A percentile compares a stretch with the other conserved stretches of the same genome.
Evolutionary conservation across 92 coral and sea anemone species (phyloP).

Genomic region (Paragorgia papillata): DNA sequence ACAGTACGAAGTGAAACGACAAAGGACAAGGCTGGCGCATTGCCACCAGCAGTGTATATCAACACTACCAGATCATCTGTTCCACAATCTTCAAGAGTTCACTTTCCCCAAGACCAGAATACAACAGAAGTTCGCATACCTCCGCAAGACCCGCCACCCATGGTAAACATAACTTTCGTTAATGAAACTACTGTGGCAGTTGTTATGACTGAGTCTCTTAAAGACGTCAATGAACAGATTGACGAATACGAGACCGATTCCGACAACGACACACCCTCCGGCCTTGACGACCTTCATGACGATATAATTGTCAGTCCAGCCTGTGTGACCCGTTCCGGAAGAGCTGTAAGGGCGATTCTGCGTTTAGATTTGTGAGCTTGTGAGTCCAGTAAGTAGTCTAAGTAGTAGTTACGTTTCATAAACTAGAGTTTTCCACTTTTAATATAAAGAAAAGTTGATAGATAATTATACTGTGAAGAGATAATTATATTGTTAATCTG

Average conservation of each 20-base stretch:
- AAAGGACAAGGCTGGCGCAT: slow-evolving; percentile 48
- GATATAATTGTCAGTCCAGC: background rate
- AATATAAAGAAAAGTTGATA: no score
- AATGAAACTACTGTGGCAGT: slow-evolving; percentile 6
- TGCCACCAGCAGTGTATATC: slow-evolving; percentile 41
- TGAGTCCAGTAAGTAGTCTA: no score
- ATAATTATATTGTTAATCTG: no score
- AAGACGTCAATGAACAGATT: slow-evolving; percentile 10
- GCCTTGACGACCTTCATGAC: background rate
- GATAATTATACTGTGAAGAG: no score
- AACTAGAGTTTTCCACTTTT: no score
- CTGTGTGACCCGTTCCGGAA: slow-evolving; percentile 39
- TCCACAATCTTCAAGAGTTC: background rate
- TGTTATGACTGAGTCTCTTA: background rate
- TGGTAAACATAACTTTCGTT: slow-evolving; percentile 7
- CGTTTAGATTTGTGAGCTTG: slow-evolving; percentile 34
- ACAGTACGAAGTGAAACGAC: slow-evolving; percentile 49
- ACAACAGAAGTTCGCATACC: slow-evolving; percentile 16
- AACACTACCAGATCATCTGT: slow-evolving; percentile 17
- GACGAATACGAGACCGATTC: slow-evolving; percentile 31
- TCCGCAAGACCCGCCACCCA: background rate
- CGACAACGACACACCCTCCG: slow-evolving; percentile 6
- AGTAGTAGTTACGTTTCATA: no score
- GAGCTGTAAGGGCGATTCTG: slow-evolving; percentile 38
- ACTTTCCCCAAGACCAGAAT: background rate